phyloP scores from a whole-genome alignment of 2,888 invertebrate species.

The Epistrophe eligans region DNA sequence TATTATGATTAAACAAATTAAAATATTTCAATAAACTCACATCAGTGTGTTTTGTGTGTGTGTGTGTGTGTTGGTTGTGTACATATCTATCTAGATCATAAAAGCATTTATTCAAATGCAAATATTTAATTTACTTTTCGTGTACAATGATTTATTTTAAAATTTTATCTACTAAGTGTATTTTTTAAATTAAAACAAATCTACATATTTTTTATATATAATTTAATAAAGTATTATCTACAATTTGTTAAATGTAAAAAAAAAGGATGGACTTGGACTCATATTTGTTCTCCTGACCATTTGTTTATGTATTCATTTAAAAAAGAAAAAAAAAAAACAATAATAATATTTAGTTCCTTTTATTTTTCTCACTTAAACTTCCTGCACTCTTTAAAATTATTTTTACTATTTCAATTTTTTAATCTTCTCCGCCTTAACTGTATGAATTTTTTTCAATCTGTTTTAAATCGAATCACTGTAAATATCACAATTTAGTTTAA shows the following conservation, averaged over 20 bases:
- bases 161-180: constrained; percentile 44
- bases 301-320: not conserved
- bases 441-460: constrained; percentile 77
- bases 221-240: constrained; percentile 65
- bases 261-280: constrained; percentile 74
- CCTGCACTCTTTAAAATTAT: constrained; percentile 23
- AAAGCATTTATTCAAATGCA: constrained; percentile 51
- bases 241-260: constrained; percentile 68
- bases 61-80: constrained; percentile 36
- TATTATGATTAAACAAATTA: constrained; percentile 48
- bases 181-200: constrained; percentile 45
- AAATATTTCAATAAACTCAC: constrained; percentile 30
- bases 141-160: constrained; percentile 36
- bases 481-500: constrained; percentile 84
- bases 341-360: constrained; percentile 16
- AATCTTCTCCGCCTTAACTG: constrained; percentile 24
- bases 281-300: constrained; percentile 38
- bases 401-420: constrained; percentile 20
- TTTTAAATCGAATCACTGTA: constrained; percentile 84
- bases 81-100: constrained; percentile 50
- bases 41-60: constrained; percentile 42
- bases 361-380: constrained; percentile 36
- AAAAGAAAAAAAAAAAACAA: not conserved
- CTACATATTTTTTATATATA: constrained; percentile 46
- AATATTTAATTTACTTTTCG: constrained; percentile 34